A percentile compares a stretch with the other conserved stretches of the same genome.
These are phyloP conservation scores for Gambusia yucatana DNA, from an alignment of 2,797 vertebrate genomes.

Conservation along the genomic window DNA sequence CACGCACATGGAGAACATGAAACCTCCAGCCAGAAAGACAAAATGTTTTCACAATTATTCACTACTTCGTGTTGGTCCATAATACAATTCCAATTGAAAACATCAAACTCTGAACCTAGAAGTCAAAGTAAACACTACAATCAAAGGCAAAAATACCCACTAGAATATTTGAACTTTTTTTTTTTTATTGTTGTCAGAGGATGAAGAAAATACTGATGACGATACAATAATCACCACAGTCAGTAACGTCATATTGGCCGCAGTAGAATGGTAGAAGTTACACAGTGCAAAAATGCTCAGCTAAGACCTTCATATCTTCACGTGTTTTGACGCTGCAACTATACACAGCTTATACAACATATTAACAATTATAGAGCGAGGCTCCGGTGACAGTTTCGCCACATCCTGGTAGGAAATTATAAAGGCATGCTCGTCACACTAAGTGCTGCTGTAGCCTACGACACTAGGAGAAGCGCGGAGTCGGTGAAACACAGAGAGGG, in stretches of 20 bases:
- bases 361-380: slow-evolving; percentile 57
- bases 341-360: slow-evolving; percentile 64
- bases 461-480: slow-evolving; percentile 62
- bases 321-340: slow-evolving; percentile 60
- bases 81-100: background rate
- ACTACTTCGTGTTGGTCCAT: background rate
- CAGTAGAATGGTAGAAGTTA: slow-evolving; percentile 63
- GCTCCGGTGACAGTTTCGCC: slow-evolving; percentile 41
- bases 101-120: background rate
- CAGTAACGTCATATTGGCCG: slow-evolving; percentile 70
- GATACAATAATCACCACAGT: slow-evolving; percentile 59
- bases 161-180: slow-evolving; percentile 61
- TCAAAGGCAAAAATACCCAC: background rate
- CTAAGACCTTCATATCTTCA: slow-evolving; percentile 58
- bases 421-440: slow-evolving; percentile 71
- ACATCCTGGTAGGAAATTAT: slow-evolving; percentile 50
- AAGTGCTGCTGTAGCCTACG: slow-evolving; percentile 61
- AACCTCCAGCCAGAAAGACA: background rate
- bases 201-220: slow-evolving; percentile 64
- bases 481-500: slow-evolving; percentile 48
- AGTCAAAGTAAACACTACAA: background rate
- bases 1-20: background rate
- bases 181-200: slow-evolving; percentile 69
- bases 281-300: slow-evolving; percentile 70
- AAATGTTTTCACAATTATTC: background rate